Conservation (phyloP, 1,140 invertebrate species). For the Portunus trituberculatus region DNA sequence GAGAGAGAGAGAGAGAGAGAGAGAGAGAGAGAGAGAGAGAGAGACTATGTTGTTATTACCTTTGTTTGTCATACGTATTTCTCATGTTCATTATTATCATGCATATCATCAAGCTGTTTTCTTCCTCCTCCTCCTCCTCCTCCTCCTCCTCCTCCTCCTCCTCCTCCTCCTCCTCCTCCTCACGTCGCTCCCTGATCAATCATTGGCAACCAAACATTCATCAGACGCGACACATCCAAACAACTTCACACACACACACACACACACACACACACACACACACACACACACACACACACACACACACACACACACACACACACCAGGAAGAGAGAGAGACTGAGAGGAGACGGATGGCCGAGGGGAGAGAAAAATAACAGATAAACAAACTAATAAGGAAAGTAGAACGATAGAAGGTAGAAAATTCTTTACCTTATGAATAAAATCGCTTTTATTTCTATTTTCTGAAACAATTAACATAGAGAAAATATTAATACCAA, state of each 20-base stretch:
- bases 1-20: too few relatives aligned
- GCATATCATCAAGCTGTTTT: too few relatives aligned
- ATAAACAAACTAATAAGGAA: too few relatives aligned
- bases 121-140: not conserved
- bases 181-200: slow-evolving; percentile 41
- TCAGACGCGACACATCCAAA: slow-evolving; percentile 44
- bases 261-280: slow-evolving; percentile 20
- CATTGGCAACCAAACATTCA: slow-evolving; percentile 37
- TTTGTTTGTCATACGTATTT: too few relatives aligned
- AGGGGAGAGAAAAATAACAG: not conserved
- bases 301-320: slow-evolving; percentile 28
- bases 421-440: too few relatives aligned
- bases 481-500: too few relatives aligned
- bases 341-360: not conserved
- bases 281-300: slow-evolving; percentile 31
- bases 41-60: too few relatives aligned
- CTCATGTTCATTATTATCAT: not conserved
- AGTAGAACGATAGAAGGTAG: too few relatives aligned
- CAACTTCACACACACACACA: slow-evolving; percentile 31
- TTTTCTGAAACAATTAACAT: too few relatives aligned
- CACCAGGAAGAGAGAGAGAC: not conserved
- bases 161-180: not conserved
- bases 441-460: too few relatives aligned
- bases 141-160: not conserved
- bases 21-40: too few relatives aligned